Base-by-base conservation (phyloP, 2,113 vertebrate species). In the Notothenia rossii region DNA sequence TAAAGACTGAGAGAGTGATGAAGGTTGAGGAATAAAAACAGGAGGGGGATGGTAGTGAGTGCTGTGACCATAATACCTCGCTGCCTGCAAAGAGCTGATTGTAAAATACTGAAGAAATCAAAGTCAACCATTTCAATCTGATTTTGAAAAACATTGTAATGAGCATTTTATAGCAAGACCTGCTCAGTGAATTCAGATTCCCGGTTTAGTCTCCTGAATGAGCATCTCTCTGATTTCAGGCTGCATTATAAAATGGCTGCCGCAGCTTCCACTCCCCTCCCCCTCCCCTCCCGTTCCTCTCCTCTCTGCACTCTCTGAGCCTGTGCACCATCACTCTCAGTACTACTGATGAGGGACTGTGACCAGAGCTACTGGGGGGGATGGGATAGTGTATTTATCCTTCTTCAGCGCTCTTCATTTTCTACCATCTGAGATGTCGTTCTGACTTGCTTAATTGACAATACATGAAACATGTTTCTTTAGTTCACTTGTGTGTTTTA, bases 211-310 rank as follows among this genome's bases (percentile, higher is more conserved):
- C 62, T 60, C 53, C 78, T 73, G 72, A 83, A 62, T 25, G 61
- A 89, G 90, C 85, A 81, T 89, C 85, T 85, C 82, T 88, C 84
- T 85, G 74, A 55, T 82, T 91, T 45, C 85, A 89, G 86, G 89
- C 90, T 88, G 82, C 76, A 90, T 83, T 89, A 75, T 89, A 93
- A 94, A 94, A 93, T 94, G 93, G 92, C 93, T 90, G 91, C 91
- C 75, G 54, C 89, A 87, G 86, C 85, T 81, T 86, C 75, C 79
- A 65, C 84, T 87, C 75, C 79, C 65, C 84, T 87, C 83, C 81
- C 77, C 84, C 76, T 79, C 70, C 66, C 46, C 25, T 43, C 69
- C n/a, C 75, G 67, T 70, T 86, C 70, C 83, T 82, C 80, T 77
- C 78, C 81, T 89, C 86, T 78, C 86, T 83, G 73, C 59, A 6